These are phyloP conservation scores for Datnioides undecimradiatus DNA, from an alignment of 2,113 vertebrate species.

Conservation along the genomic window DNA sequence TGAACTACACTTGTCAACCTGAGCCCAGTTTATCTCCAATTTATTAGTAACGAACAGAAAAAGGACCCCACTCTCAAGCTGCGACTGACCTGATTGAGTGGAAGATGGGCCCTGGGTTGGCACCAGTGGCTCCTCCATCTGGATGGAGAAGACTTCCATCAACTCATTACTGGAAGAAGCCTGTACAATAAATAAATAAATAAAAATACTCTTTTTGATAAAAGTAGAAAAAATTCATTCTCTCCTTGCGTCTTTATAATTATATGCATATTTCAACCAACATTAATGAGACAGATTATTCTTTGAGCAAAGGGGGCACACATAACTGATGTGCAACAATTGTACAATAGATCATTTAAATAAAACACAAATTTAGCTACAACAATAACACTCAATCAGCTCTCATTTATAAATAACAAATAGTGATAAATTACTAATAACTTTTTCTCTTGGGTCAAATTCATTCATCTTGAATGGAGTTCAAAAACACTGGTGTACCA, in stretches of 20 bases:
- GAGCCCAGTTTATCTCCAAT: neutral
- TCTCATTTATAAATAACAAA: no score
- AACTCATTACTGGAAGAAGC: conserved; percentile 51
- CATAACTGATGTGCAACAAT: neutral
- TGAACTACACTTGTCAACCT: no score
- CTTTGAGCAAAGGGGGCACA: neutral
- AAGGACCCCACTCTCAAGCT: neutral
- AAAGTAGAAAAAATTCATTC: neutral
- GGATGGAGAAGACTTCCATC: conserved; percentile 66
- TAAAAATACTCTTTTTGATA: no score
- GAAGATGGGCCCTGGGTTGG: neutral
- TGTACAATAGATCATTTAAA: neutral
- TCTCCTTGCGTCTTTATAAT: no score
- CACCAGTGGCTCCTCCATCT: conserved; percentile 24
- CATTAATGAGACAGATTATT: neutral
- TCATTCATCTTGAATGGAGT: neutral
- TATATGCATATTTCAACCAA: neutral
- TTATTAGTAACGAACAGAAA: neutral
- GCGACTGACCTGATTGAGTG: conserved; percentile 61
- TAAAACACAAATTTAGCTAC: neutral
- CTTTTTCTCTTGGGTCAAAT: no score
- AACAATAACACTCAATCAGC: neutral
- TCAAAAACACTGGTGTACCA: no score
- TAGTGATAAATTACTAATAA: no score
- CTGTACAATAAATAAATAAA: no score